Base-by-base conservation (phyloP, 2,797 vertebrate genomes). In the Apogon hyalosoma region DNA sequence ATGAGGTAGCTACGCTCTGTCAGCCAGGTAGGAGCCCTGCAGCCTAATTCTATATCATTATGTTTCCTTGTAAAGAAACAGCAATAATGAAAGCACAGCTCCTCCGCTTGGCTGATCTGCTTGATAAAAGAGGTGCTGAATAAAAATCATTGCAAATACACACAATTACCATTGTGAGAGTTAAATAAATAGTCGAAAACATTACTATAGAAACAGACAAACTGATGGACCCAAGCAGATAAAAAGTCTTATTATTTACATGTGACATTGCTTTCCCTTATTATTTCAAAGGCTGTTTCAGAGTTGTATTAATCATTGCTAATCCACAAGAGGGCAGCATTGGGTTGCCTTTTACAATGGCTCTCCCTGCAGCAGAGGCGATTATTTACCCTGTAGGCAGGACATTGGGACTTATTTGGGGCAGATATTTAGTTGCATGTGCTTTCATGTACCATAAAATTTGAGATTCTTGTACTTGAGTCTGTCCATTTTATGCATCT, bases 41-140 rank as follows among this genome's bases (percentile, higher is more conserved):
- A 54, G 84, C 73, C 67, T 87, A 69, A 83, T 85, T 83, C 74
- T 67, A 71, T 77, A 69, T 83, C 81, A 86, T 85, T 82, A 84
- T 43, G 70, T 82, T 78, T 61, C 70, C 54, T 58, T 57, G 77
- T 69, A 60, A 61, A 65, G 64, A 43, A 42, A 66, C 57, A 18
- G 58, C 63, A 40, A 58, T 62, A 47, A 1, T 14, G 59, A 57
- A 48, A 10, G 50, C 62, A 16, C 16, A 15, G 11, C 10, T 54
- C 15, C 53, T 42, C 38, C 2, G 12, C 24, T 28, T 24, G n/a
- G 63, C 40, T 56, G 43, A 46, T 74, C 59, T 9, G 67, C 56
- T 56, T 33, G 43, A 49, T 33, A 19, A 28, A 2, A 1, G 4
- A 0, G 21, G 15, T 10, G 69, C 58, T 72, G 66, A 54, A 73